Conservation (phyloP, 2,797 vertebrate species). For the Sphaeramia orbicularis region DNA sequence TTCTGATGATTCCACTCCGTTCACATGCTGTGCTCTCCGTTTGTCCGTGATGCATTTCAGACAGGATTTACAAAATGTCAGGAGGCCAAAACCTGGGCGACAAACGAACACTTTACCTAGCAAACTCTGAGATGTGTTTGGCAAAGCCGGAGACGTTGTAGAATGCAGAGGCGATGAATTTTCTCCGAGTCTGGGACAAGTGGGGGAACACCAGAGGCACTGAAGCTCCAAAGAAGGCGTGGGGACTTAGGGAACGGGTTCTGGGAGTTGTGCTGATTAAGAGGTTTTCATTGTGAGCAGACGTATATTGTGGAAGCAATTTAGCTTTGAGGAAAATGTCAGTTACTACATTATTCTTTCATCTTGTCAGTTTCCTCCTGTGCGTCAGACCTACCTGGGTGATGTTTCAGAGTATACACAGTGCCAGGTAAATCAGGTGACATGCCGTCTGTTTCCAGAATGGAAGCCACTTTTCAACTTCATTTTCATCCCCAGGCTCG, state of each 20-base stretch:
- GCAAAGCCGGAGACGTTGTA: conserved; percentile 34
- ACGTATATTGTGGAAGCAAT: conserved; percentile 15
- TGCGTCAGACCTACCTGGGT: neutral
- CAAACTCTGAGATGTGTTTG: conserved; percentile 35
- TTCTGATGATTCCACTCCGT: conserved; percentile 31
- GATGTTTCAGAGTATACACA: conserved; percentile 8
- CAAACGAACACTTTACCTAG: conserved; percentile 51
- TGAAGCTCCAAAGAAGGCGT: conserved; percentile 11
- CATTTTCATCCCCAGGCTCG: neutral
- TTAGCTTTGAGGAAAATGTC: conserved; percentile 8
- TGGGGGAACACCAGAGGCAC: conserved; percentile 13
- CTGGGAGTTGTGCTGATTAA: conserved; percentile 31
- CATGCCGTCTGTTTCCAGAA: conserved; percentile 7
- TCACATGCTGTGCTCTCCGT: conserved; percentile 36
- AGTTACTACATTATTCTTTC: conserved; percentile 7
- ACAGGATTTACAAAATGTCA: conserved; percentile 62
- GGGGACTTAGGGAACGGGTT: neutral
- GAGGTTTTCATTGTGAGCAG: conserved; percentile 24
- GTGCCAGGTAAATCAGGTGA: conserved; percentile 15
- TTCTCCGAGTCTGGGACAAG: conserved; percentile 30
- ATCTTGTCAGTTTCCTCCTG: conserved; percentile 26
- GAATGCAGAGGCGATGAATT: conserved; percentile 29
- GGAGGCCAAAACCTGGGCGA: conserved; percentile 56
- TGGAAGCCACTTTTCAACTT: conserved; percentile 8
- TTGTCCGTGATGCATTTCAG: conserved; percentile 60